These are phyloP conservation scores for Australoheros scitulus DNA, from an alignment of 2,113 vertebrate genomes.

Conservation along the genomic window DNA sequence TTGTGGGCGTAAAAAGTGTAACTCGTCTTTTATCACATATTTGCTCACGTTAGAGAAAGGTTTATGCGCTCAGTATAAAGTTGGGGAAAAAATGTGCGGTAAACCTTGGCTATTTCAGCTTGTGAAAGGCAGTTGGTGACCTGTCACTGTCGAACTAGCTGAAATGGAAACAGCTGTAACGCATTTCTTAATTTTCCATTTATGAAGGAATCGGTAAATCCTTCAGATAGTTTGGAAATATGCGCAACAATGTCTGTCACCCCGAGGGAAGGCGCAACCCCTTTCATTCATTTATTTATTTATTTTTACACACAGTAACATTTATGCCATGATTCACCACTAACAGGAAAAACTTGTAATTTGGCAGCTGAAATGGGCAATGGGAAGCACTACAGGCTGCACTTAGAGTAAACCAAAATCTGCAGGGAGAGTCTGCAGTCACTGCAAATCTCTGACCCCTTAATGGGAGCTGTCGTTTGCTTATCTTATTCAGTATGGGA, in stretches of 20 bases:
- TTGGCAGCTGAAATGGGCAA: constrained; percentile 29
- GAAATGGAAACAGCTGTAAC: neutral
- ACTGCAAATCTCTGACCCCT: neutral
- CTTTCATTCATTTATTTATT: neutral
- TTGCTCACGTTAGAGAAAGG: neutral
- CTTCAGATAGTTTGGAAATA: neutral
- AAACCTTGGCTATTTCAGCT: neutral
- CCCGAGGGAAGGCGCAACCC: neutral
- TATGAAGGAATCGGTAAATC: neutral
- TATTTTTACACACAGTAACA: neutral
- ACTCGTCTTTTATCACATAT: neutral
- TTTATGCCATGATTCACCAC: constrained; percentile 16
- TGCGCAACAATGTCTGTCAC: neutral
- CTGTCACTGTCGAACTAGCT: neutral
- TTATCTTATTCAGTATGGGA: neutral
- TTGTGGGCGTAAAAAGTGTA: neutral
- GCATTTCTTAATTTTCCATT: neutral
- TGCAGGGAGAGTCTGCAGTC: constrained; percentile 19
- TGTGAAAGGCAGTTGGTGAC: neutral
- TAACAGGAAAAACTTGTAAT: constrained; percentile 47
- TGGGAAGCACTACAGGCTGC: constrained; percentile 17
- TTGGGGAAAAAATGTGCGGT: fast-evolving
- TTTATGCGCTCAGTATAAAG: neutral
- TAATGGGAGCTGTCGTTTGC: constrained; percentile 24
- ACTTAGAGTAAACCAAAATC: constrained; percentile 19